Base-by-base conservation (phyloP, 2,888 invertebrate species). In the Lagria hirta region DNA sequence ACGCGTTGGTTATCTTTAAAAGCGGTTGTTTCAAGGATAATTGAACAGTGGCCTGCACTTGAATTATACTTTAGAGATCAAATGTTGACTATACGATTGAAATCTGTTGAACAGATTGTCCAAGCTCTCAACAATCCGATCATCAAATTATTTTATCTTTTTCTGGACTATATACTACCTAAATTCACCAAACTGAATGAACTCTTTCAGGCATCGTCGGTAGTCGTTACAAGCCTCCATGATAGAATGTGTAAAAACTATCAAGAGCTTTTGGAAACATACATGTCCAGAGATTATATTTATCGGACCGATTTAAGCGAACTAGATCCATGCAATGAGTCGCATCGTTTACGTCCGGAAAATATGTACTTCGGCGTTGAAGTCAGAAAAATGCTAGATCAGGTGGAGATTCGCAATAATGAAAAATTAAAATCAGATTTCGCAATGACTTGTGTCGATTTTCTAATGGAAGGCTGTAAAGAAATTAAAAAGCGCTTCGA, bases 91-190 rank as follows among this genome's bases (percentile, higher is more conserved):
- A 43, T 34, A 26, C 24, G 33, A 12, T 24, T 55, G 8, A 13
- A 46, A 15, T 26, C 53, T 21, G 51, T 37, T 8, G 51, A 55
- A 36, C 21, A 42, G 10, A 52, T 58, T 22, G 30, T 47, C 10
- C 18, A 24, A 1, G 10, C 28, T 7, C 30, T 61, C 5, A 43
- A 50, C 11, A 40, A 52, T 43, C 51, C 55, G 6, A 42, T 54
- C 21, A 46, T 44, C 2, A 53, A 56, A 43, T 11, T 43, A 13
- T 20, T 43, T 12, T 43, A 13, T 3, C 8, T 6, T 18, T 43
- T 37, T 30, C 13, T 37, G 18, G 24, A 45, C 11, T 45, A 8
- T 13, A 28, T 40, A 14, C 14, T 33, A 12, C 40, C 40, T 11
- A 40, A 40, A 45, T 22, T 44, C 20, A 26, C 33, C 10, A 20